Percentiles rank a stretch among this genome's conserved stretches.
Conservation (phyloP, 1,140 invertebrate genomes). For the Myzus persicae region DNA sequence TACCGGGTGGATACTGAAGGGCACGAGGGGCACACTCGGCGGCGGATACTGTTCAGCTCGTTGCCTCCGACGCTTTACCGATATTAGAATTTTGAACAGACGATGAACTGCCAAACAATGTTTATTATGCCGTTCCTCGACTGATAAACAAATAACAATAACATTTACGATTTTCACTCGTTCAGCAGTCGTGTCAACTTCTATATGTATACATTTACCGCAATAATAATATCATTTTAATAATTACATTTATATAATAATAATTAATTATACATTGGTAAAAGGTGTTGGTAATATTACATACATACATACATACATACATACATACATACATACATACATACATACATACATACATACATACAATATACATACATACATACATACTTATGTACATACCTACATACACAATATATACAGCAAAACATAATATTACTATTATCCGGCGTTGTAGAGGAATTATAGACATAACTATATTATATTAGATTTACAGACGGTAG, state of each 20-base stretch:
- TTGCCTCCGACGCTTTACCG: slow-evolving; percentile 31
- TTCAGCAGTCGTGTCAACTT: not conserved
- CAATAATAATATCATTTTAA: not conserved
- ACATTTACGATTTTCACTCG: not conserved
- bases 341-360: too few relatives aligned
- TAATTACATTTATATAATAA: not conserved
- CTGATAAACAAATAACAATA: not conserved
- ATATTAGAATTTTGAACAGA: not conserved
- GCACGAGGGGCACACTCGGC: slow-evolving; percentile 30
- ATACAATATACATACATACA: too few relatives aligned
- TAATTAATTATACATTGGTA: not conserved
- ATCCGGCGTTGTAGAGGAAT: not conserved
- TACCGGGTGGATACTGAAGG: slow-evolving; percentile 23
- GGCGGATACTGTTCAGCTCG: slow-evolving; percentile 46
- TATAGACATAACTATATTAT: not conserved
- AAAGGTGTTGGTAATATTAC: slow-evolving; percentile 13
- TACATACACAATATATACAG: not conserved
- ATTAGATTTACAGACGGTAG: not conserved
- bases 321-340: not conserved
- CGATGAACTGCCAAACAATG: not conserved
- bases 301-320: not conserved
- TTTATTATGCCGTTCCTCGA: not conserved
- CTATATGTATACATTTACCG: not conserved
- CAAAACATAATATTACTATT: not conserved
- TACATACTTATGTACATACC: not conserved